Percentiles rank a stretch among this genome's conserved stretches.
Conservation (phyloP, 2,797 vertebrate genomes). For the Sebastiscus albofasciatus region DNA sequence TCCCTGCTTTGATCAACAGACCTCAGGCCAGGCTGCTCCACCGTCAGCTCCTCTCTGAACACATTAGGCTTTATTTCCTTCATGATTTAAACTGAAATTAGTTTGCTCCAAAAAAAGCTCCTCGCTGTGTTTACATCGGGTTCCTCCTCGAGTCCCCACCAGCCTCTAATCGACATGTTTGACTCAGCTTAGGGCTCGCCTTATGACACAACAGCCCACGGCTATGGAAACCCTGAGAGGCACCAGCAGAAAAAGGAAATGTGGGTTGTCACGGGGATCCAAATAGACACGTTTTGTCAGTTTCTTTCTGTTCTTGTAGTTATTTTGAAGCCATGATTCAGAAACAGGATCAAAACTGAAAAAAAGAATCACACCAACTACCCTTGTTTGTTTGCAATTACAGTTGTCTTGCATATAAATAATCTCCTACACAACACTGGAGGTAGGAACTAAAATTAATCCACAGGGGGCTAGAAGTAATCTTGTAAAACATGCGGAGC, state of each 20-base stretch:
- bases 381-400: neutral
- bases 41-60: neutral
- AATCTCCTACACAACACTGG: neutral
- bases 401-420: neutral
- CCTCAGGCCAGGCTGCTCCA: neutral
- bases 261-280: conserved; percentile 11
- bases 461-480: neutral
- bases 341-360: neutral
- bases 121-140: conserved; percentile 5
- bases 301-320: neutral
- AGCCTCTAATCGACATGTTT: conserved; percentile 18
- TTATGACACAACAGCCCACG: conserved; percentile 36
- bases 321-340: neutral
- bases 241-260: conserved; percentile 3
- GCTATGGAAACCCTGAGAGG: conserved; percentile 41
- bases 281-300: neutral
- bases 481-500: neutral
- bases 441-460: neutral
- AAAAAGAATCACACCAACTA: neutral
- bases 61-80: neutral
- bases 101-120: conserved; percentile 1
- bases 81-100: conserved; percentile 17
- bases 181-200: conserved; percentile 31
- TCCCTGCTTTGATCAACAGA: conserved; percentile 37
- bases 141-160: neutral